Evolutionary conservation across 1,140 invertebrate genomes (phyloP), one percentile per base, ranked within the genome.

Genomic region (Antheraea pernyi): DNA sequence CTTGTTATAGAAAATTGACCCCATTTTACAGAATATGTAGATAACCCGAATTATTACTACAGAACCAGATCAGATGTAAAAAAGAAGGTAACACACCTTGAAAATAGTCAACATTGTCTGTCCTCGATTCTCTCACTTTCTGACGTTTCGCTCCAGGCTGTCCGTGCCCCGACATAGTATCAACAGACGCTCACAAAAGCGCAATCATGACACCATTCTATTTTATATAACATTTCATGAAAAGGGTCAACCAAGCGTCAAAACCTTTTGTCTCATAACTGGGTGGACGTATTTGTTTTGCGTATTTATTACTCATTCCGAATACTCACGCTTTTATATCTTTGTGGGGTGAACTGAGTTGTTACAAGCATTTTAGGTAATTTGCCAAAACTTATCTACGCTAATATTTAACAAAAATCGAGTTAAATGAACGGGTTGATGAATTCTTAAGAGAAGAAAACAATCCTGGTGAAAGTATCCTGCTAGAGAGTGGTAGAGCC

Each of bases 51-150:
- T 30, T 30, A 4, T 30, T 30, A 30, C 4, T 30, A 30, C 4
- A 30, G 22, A 42, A 42, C 39, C 2, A 0, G 2, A 4, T 42
- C 11, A 9, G 11, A 42, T 42, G 7, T 42, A 42, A 42, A 9
- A 65, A 39, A 37, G 18, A 9, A 8, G 16, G 4, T 18, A n/a
- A 65, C 77, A 76, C 78, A 92, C 92, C 91, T 81, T 92, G 85
- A 78, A 93, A 92, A 68, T 88, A 91, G 69, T 93, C 92, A 48
- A 83, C 81, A 30, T 72, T 77, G 8, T 91, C 83, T 0, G 66
- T 63, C 67, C 79, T 83, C 0, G 67, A 73, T 42, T 92, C 89
- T 61, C 81, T 75, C n/a, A 84, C 79, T 67, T 92, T 93, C 74
- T 89, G 88, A 46, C 91, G 73, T 71, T 93, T 93, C 1, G 78